A percentile compares a stretch with the other conserved stretches of the same genome.
Evolutionary conservation across 2,113 vertebrate genomes (phyloP).

Genomic region (Pardalotus punctatus): DNA sequence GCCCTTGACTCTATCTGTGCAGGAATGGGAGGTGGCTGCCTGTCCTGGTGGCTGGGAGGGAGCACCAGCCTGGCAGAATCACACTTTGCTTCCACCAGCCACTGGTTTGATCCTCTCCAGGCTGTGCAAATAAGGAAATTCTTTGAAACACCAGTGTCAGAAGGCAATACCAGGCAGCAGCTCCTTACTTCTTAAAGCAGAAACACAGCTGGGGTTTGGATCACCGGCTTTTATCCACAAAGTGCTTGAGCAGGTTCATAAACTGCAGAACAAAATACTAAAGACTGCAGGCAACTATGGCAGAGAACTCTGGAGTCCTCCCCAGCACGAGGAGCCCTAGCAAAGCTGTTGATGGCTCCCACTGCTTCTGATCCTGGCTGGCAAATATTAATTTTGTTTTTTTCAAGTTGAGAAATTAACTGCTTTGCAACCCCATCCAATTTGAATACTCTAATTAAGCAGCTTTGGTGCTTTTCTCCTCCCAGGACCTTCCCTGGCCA

Average conservation of each 20-base stretch:
- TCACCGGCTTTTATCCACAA: neutral
- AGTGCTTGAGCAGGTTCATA: neutral
- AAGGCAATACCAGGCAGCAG: neutral
- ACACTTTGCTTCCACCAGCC: neutral
- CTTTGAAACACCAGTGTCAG: neutral
- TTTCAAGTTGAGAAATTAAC: neutral
- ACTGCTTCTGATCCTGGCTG: neutral
- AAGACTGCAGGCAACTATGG: neutral
- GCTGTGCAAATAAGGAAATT: neutral
- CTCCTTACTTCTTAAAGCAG: neutral
- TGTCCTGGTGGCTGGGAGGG: neutral
- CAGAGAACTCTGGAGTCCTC: neutral
- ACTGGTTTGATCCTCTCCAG: neutral
- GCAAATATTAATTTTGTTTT: neutral
- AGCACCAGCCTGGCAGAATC: neutral
- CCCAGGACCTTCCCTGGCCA: neutral
- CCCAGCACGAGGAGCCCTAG: neutral
- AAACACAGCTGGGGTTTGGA: neutral
- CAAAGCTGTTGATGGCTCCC: fast-evolving
- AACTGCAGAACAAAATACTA: neutral
- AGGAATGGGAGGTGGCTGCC: neutral
- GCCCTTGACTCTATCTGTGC: fast-evolving
- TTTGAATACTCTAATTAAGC: neutral
- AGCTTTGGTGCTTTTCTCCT: neutral
- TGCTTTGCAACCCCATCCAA: neutral